Base-by-base conservation (phyloP, 2,797 vertebrate species). In the Coregonus sp. region DNA sequence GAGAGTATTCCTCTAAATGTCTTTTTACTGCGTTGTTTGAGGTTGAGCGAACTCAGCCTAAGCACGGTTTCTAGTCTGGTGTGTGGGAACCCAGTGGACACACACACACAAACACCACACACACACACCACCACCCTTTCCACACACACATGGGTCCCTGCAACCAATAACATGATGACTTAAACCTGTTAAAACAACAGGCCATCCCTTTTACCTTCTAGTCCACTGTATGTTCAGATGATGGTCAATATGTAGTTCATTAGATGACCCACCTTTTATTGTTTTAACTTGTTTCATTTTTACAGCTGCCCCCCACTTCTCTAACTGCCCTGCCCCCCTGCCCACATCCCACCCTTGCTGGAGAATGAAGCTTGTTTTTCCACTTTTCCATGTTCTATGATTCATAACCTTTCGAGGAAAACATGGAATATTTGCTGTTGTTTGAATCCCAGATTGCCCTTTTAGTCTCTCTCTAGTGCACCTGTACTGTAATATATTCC, bases 281-380 rank as follows among this genome's bases (percentile, higher is more conserved):
- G 54, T 79, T 81, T 47, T 18, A 33, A 37, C n/a, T 51, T 18
- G 51, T 29, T 74, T 75, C 70, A 79, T 82, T 86, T 87, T 84
- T 81, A 81, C 86, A 89, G 88, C 86, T 86, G 87, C 82, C 77
- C 61, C 20, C 18, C 6, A 67, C 73, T 54, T 70, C 20, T 4
- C 66, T 77, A 31, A 35, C 65, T 12, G 33, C 75, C 18, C 51
- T 6, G 14, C 75, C 71, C 54, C 66, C 37, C 54, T 1, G 0
- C 31, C 35, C 37, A 15, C 33, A 11, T 61, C 4, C 54, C 15
- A 52, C 31, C 65, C 31, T 31, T 18, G 15, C 7, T 6, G 33
- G 59, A 31, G 80, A 70, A 16, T 51, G 70, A 73, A 72, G 78
- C 68, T 73, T 74, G 67, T 80, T 84, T 84, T 83, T 75, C 69